Base-by-base conservation (phyloP, 2,797 vertebrate species). In the Paedocypris micromegethes region DNA sequence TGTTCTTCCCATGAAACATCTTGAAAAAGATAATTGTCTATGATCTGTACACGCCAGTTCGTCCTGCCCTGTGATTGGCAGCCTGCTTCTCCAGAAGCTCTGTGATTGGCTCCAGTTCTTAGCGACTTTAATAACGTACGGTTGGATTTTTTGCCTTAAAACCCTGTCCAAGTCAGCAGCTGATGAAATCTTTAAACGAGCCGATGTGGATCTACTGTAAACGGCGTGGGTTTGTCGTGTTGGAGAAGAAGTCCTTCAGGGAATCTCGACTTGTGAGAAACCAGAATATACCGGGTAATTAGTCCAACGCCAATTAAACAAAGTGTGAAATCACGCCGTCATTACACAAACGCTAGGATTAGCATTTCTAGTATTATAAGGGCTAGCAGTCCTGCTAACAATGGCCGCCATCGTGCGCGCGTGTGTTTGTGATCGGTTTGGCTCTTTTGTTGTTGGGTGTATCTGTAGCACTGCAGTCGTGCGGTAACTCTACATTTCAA, bases 311-410 rank as follows among this genome's bases (percentile, higher is more conserved):
- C 66, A 68, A 54, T 54, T 68, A 61, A 54, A 61, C 53, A 9
- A 59, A 61, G 66, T 51, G 64, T 72, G 66, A 51, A 72, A 57
- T 66, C 66, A 65, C 58, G 50, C 60, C 9, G 44, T 67, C 64
- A 70, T 66, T 60, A 69, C 52, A 66, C 9, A 65, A 72, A 77
- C 54, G 42, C 70, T 64, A 53, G 70, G 62, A 72, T 70, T 49
- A 59, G 4, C 70, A 75, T 66, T 66, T 69, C 38, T 47, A 61
- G 47, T 44, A 41, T 23, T 23, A 23, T 23, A 23, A 23, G 23
- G 23, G 23, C 23, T 23, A 23, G 23, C 2, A 47, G 58, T 42
- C 50, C 39, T 53, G 55, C 6, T 72, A n/a, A 57, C 48, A 70
- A 72, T 73, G 59, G 23, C 9, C 9, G 9, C 48, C 57, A 60